Base-by-base conservation (phyloP, 2,888 invertebrate species). In the Polyommatus iphigenia region DNA sequence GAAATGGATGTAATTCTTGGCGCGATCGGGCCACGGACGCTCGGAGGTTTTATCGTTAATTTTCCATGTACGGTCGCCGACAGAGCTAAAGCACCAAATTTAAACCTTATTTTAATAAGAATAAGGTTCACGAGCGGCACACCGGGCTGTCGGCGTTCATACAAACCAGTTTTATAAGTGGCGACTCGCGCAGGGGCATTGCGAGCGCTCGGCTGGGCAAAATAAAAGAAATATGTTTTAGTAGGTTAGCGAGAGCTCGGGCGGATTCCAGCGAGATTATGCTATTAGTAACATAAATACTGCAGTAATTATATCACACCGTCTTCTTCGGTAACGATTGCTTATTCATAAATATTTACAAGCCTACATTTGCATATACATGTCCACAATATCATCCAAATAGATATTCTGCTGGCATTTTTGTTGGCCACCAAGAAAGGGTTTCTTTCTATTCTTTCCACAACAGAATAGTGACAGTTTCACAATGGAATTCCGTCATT, bases 221-320 rank as follows among this genome's bases (percentile, higher is more conserved):
- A 93, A 92, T 92, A 93, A 93, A 93, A 93, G 91, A 92, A 93
- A 93, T 93, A 92, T 92, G 90, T 93, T 93, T 94, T 93, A 93
- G 93, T 94, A 91, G 93, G 93, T 93, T 93, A 94, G 91, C 91
- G 86, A 92, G 91, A 89, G 91, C 92, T 93, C 91, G 92, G 91
- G 91, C 90, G 88, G 88, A 91, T 91, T 91, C 90, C 89, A 86
- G 83, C 83, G 82, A 87, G 90, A 92, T 93, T 91, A 91, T 89
- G 87, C 90, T 90, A 90, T 91, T 90, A 90, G 90, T 92, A 91
- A 91, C 89, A 89, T 91, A 91, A 88, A 86, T 86, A 84, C 81
- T 82, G 85, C 82, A 84, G 85, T 89, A 90, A 91, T 92, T 72
- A 57, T 71, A 59, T 73, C 72, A 78, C 73, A 15, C 67, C 15